Evolutionary conservation across 2,797 vertebrate genomes (phyloP), one percentile per base, ranked within the genome.

Genomic region (Microhierax caerulescens): DNA sequence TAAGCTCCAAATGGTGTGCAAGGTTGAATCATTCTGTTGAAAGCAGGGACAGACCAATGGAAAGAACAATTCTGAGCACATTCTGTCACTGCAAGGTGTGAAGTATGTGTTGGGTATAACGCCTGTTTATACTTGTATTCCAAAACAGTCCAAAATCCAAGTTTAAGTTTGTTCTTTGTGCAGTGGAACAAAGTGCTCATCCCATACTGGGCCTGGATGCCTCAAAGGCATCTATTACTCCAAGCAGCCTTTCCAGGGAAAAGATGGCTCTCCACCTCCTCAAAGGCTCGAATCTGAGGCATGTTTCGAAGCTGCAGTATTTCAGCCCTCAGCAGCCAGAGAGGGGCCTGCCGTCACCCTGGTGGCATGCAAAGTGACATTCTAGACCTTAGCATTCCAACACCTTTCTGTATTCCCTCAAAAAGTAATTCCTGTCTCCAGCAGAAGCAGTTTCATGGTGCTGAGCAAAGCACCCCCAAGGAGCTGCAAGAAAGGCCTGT

Each of bases 11-110:
- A 68, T 90, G 41, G 57, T 77, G 76, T 79, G 80, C 56, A 68
- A 92, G 54, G 27, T 53, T 96, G 83, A 95, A 93, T 86, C 64
- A 81, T 90, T 90, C 85, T 88, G 78, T 74, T 95, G 88, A 95
- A 97, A 96, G 67, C 47, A 48, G 51, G 47, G 61, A 79, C 27
- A 61, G 79, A 78, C 80, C 91, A 97, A 94, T 73, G 88, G 85
- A 96, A 96, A 95, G 76, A 91, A 95, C 65, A 80, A 59, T 77
- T 91, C 24, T 11, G 32, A 93, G 75, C 80, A 85, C 72, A 70
- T 91, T 95, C 88, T 95, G 84, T 95, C 85, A 77, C 39, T 54
- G 53, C 65, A 89, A 90, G 95, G 73, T 95, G 65, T 8, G 13
- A 97, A 94, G 48, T 78, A 85, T 64, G 64, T 34, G 60, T 82